Conservation (phyloP, 2,888 invertebrate species). For the Ochropacha duplaris region DNA sequence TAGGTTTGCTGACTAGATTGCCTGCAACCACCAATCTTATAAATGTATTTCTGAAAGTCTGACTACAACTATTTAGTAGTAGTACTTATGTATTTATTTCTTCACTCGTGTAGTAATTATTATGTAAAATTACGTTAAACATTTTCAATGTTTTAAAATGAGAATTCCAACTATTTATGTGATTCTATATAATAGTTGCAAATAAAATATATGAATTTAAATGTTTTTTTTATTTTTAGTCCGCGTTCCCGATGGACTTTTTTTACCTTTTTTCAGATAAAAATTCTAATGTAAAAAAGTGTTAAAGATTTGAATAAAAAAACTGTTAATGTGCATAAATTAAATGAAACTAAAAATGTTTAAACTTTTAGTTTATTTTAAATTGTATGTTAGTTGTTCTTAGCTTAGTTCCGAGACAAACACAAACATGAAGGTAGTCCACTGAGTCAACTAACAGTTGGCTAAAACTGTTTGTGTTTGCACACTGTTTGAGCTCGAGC, state of each 20-base stretch:
- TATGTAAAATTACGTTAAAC: conserved; percentile 4
- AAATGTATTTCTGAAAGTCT: not conserved
- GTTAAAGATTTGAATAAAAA: too few species aligned
- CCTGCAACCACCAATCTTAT: not conserved
- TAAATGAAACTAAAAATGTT: too few species aligned
- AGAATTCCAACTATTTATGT: conserved; percentile 25
- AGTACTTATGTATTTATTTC: not conserved
- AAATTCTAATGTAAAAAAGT: too few species aligned
- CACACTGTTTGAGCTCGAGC: not conserved
- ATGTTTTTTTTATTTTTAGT: not conserved
- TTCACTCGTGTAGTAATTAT: conserved; percentile 6
- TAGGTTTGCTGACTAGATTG: not conserved
- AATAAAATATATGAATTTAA: conserved; percentile 31
- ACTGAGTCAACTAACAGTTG: not conserved
- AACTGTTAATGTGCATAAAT: too few species aligned
- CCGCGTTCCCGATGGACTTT: too few species aligned
- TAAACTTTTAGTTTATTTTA: too few species aligned
- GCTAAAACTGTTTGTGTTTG: not conserved
- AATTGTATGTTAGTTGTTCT: not conserved
- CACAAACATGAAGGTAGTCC: not conserved
- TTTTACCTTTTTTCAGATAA: too few species aligned
- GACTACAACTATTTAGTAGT: conserved; percentile 6
- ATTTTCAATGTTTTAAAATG: conserved; percentile 14
- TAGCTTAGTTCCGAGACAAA: not conserved
- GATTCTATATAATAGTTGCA: conserved; percentile 44